These are phyloP conservation scores for Lithobates pipiens DNA, from an alignment of 2,797 vertebrate genomes.

Conservation along the genomic window DNA sequence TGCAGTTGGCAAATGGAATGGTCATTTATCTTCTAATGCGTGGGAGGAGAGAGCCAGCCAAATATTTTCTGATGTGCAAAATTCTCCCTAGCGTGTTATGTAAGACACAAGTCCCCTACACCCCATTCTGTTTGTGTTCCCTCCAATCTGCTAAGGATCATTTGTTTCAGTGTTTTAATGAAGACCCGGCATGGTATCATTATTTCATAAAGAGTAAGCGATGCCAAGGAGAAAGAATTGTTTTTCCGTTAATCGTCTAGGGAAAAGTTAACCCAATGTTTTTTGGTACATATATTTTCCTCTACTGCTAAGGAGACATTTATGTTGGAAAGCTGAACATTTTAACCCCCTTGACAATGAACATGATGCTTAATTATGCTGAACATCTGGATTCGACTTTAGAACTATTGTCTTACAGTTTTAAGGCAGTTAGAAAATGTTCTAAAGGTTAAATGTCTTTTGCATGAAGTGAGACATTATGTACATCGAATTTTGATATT, in stretches of 20 bases:
- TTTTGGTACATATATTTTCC: constrained; percentile 39
- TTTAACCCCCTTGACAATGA: constrained; percentile 55
- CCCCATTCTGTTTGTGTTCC: background rate
- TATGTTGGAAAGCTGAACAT: constrained; percentile 48
- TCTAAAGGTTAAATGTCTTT: background rate
- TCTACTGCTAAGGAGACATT: constrained; percentile 38
- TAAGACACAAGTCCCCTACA: background rate
- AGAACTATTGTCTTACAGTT: constrained; percentile 34
- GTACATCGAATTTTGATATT: too few relatives aligned
- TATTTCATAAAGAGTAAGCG: constrained; percentile 6
- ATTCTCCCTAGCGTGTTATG: constrained; percentile 28
- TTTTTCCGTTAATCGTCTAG: background rate
- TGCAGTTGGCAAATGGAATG: constrained; percentile 62
- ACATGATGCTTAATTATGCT: constrained; percentile 50
- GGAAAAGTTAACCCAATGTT: constrained; percentile 17
- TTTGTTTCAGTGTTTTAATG: background rate
- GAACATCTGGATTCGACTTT: constrained; percentile 30
- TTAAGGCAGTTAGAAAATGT: background rate
- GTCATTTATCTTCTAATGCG: constrained; percentile 62
- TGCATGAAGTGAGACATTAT: too few relatives aligned
- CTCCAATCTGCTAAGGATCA: background rate
- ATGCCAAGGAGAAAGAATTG: constrained; percentile 2
- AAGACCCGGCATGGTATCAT: constrained; percentile 1
- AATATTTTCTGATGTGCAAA: constrained; percentile 51
- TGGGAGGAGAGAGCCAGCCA: constrained; percentile 50